Base-by-base conservation (phyloP, 2,113 vertebrate genomes). In the Engystomops pustulosus region DNA sequence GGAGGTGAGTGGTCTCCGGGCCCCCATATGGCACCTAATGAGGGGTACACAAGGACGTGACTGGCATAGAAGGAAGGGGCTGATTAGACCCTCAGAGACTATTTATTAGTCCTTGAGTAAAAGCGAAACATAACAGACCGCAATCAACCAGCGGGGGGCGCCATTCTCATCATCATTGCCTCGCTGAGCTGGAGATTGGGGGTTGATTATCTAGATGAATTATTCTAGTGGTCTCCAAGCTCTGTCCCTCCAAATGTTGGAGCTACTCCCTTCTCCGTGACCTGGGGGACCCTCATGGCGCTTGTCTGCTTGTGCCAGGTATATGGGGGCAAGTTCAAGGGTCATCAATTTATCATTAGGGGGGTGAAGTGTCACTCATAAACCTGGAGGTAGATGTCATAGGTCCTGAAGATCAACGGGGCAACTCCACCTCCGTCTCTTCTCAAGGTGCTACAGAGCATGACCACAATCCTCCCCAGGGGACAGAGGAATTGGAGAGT, bases 71-170 rank as follows among this genome's bases (percentile, higher is more conserved):
- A 44, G 36, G 20, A 68, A 55, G 20, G 49, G 12, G 30, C 14
- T 36, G 32, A 18, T 81, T 45, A 55, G 47, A 58, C 20, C 34
- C 67, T 41, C 20, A n/a, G 34, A 70, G 68, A 44, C 25, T 67
- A 70, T 44, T 38, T 70, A 70, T 70, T 41, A 70, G 68, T 25
- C n/a, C 68, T 70, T 70, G 9, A 23, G 34, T 70, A 44, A 70
- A 23, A 70, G 44, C 68, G 12, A 70, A 70, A 44, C 34, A 44
- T 41, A 41, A 70, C 20, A 67, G 7, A 67, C 6, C 20, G 17
- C 32, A 67, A 67, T 36, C 62, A 67, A 5, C 10, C 62, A 67
- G 17, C 18, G 15, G 62, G 62, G 18, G 32, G 62, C 6, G 2
- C 7, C 18, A 36, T 0, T 62, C n/a, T 62, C 36, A 20, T 34